phyloP scores from a whole-genome alignment of 2,888 invertebrate species.

The Mesorhabditis spiculigera region DNA sequence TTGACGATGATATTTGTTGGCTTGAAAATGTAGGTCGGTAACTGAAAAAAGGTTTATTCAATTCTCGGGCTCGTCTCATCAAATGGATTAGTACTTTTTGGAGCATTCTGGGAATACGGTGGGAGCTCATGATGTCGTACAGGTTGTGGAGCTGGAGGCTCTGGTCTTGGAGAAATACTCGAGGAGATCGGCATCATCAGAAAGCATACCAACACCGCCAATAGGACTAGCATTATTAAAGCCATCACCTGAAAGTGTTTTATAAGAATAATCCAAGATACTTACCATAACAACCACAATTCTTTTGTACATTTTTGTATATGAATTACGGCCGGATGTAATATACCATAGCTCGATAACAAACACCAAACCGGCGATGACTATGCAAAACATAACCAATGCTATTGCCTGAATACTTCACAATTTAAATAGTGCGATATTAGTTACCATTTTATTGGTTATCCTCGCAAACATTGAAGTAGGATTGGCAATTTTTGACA shows the following conservation, averaged over 20 bases:
- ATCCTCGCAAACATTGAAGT: conserved; percentile 3
- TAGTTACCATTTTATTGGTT: neutral
- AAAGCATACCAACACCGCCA: neutral
- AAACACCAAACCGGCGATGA: neutral
- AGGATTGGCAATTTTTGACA: conserved; percentile 4
- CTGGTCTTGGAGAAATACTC: neutral
- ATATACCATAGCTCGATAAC: neutral
- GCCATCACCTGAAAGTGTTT: neutral
- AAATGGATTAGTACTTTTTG: neutral
- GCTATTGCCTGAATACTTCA: neutral
- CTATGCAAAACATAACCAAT: neutral
- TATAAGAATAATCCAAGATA: neutral
- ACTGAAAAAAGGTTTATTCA: neutral
- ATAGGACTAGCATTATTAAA: neutral
- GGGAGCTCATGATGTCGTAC: neutral
- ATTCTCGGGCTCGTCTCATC: neutral
- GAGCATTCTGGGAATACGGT: neutral
- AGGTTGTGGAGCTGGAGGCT: neutral
- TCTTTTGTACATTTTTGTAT: conserved; percentile 5
- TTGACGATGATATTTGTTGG: neutral
- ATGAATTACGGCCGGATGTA: neutral
- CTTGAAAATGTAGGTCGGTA: neutral
- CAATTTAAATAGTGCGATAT: neutral
- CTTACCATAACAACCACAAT: neutral
- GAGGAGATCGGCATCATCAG: neutral